Conservation (phyloP, 2,113 vertebrate genomes). For the Picathartes gymnocephalus region DNA sequence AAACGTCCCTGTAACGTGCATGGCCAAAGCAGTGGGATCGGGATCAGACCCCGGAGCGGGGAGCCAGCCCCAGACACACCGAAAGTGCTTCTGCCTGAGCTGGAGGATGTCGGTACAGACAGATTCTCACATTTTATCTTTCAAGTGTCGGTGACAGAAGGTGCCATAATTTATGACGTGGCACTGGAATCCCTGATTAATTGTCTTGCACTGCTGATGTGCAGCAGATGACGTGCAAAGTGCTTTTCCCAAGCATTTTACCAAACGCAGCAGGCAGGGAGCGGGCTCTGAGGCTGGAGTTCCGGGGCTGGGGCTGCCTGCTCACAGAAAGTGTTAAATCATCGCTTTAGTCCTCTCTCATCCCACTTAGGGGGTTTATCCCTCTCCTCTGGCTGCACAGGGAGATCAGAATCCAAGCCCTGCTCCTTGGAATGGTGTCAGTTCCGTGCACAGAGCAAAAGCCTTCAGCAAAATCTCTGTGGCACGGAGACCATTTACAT, state of each 20-base stretch:
- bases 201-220: slow-evolving; percentile 1
- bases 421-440: not conserved
- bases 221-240: not conserved
- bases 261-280: not conserved
- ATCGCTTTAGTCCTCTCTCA: not conserved
- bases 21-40: not conserved
- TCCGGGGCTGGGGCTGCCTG: not conserved
- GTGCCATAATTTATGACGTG: not conserved
- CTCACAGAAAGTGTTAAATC: not conserved
- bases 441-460: not conserved
- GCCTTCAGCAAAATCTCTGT: slow-evolving; percentile 19
- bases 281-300: not conserved
- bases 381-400: not conserved
- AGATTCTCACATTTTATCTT: not conserved
- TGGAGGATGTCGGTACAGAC: not conserved
- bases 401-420: slow-evolving; percentile 18
- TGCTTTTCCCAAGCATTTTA: slow-evolving; percentile 1
- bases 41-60: not conserved
- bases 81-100: not conserved
- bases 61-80: not conserved
- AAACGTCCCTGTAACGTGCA: fast-evolving
- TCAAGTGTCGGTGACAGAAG: not conserved
- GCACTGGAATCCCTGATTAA: slow-evolving; percentile 31
- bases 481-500: not conserved
- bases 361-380: slow-evolving; percentile 2